Base-by-base conservation (phyloP, 2,888 invertebrate species). In the Lasioglossum leucozonium region DNA sequence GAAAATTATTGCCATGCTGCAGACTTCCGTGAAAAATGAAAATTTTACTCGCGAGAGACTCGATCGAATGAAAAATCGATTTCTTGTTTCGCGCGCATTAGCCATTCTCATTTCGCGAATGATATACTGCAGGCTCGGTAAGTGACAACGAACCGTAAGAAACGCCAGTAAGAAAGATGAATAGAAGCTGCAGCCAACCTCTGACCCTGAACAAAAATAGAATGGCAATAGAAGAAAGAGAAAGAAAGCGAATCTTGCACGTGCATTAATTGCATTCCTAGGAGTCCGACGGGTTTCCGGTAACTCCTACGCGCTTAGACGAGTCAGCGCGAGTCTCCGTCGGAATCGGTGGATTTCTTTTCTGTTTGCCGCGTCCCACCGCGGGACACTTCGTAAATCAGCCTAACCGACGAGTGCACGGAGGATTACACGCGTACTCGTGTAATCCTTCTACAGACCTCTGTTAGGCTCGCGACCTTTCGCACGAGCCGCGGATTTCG, bases 241-340 rank as follows among this genome's bases (percentile, higher is more conserved):
- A 62, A 62, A 62, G 58, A 62, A 62, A 30, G 58, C 58, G 26
- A 62, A 62, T 30, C 26, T 62, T 42, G 72, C 77, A 67, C 72
- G 62, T 77, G 72, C 79, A 51, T 84, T 89, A 89, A 89, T 89
- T 81, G 82, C 78, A 75, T 84, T 77, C 80, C 79, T 76, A 44
- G 73, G 47, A 67, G 42, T 34, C 58, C 10, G 22, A 26, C 30
- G 42, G 4, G 77, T 77, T 84, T 84, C 80, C 85, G 84, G 40
- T 62, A 55, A 85, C 79, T 71, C 80, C 80, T 72, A 81, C 80
- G 75, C 81, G 37, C 58, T 4, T 42, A 42, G 34, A 58, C 72
- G 26, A 75, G 74, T 34, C 47, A 40, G 47, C 6, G 47, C 6
- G 58, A 62, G 34, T 18, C 2, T 58, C 0, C 3, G 62, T n/a